Evolutionary conservation across 2,888 invertebrate species (phyloP).

Genomic region (Cheilosia scutellata): DNA sequence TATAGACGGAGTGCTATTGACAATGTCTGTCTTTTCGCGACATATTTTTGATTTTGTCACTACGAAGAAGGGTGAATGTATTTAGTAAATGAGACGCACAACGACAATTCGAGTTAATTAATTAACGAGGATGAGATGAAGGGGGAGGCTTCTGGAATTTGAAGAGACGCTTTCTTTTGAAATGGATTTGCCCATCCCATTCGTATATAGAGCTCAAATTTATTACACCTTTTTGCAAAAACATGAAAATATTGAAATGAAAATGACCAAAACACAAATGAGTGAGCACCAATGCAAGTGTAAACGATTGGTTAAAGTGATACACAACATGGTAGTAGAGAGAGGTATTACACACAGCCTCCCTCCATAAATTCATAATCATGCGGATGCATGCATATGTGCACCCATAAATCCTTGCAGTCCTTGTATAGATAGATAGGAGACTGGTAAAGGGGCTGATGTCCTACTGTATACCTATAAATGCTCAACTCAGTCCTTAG

Average conservation of each 20-base stretch:
- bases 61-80: slow-evolving; percentile 21
- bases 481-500: too few species aligned
- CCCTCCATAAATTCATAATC: slow-evolving; percentile 51
- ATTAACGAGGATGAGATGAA: slow-evolving; percentile 29
- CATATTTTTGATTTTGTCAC: slow-evolving; percentile 28
- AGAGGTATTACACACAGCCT: not conserved
- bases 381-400: slow-evolving; percentile 64
- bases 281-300: slow-evolving; percentile 68
- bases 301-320: slow-evolving; percentile 60
- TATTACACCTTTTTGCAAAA: slow-evolving; percentile 17
- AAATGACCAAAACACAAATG: slow-evolving; percentile 71
- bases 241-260: slow-evolving; percentile 52
- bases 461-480: not conserved
- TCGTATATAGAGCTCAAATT: not conserved
- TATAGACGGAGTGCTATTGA: not conserved
- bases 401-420: slow-evolving; percentile 54
- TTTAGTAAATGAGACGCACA: slow-evolving; percentile 5
- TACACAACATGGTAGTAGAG: slow-evolving; percentile 16
- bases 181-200: too few species aligned
- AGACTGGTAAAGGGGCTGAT: not conserved
- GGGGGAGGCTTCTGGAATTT: slow-evolving; percentile 6
- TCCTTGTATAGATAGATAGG: slow-evolving; percentile 19
- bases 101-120: slow-evolving; percentile 43
- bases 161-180: not conserved
- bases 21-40: slow-evolving; percentile 26